These are phyloP conservation scores for Beaufortia kweichowensis DNA, from an alignment of 2,113 vertebrate genomes.

Conservation along the genomic window DNA sequence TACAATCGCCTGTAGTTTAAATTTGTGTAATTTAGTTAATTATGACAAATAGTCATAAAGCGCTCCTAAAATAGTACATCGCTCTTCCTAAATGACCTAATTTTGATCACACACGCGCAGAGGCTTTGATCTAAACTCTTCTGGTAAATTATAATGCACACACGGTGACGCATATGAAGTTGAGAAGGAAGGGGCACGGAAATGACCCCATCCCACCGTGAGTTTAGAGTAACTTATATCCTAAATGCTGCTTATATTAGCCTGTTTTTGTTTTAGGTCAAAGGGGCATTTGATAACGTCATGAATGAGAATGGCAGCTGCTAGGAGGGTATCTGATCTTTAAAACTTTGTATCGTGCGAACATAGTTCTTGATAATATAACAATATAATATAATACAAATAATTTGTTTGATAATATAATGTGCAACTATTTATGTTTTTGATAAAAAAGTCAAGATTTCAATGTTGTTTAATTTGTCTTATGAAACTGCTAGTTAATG, in stretches of 20 bases:
- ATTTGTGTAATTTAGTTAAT: neutral
- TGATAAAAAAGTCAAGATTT: too few relatives aligned
- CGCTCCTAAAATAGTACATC: too few relatives aligned
- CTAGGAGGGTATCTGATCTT: too few relatives aligned
- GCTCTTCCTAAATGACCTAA: too few relatives aligned
- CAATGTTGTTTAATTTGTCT: too few relatives aligned
- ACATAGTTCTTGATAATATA: too few relatives aligned
- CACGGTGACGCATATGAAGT: neutral
- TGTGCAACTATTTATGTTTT: too few relatives aligned
- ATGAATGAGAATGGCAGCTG: neutral
- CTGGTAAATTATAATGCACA: conserved; percentile 25
- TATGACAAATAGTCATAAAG: neutral
- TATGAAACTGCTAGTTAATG: neutral
- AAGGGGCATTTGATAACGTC: neutral
- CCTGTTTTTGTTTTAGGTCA: neutral
- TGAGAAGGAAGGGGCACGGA: neutral
- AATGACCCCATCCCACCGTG: neutral
- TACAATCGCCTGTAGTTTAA: neutral
- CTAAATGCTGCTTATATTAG: conserved; percentile 4
- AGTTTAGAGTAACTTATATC: conserved; percentile 10
- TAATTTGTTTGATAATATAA: too few relatives aligned
- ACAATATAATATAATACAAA: too few relatives aligned
- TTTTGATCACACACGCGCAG: conserved; percentile 4
- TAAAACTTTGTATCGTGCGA: too few relatives aligned
- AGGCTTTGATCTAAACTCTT: neutral